Evolutionary conservation across 2,113 vertebrate genomes (phyloP).

Genomic region (Burhinus bistriatus): DNA sequence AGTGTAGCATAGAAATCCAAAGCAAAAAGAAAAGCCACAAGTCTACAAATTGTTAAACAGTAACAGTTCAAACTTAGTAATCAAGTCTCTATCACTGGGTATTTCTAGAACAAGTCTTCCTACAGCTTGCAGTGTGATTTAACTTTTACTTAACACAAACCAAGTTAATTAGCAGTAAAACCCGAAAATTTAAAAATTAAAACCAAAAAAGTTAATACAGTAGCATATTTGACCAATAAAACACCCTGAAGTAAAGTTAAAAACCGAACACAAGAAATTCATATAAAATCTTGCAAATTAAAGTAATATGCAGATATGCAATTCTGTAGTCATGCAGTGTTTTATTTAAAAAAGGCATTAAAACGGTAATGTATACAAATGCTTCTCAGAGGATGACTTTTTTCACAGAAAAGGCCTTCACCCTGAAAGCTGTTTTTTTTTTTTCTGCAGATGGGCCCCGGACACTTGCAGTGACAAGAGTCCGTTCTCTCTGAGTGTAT

Average conservation of each 20-base stretch:
- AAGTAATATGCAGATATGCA: constrained; percentile 74
- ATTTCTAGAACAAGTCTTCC: constrained; percentile 87
- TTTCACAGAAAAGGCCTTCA: neutral
- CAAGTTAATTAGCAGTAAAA: constrained; percentile 79
- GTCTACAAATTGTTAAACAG: constrained; percentile 88
- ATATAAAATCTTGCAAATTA: constrained; percentile 76
- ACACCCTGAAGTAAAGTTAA: constrained; percentile 89
- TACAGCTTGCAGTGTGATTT: constrained; percentile 97
- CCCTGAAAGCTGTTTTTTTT: neutral
- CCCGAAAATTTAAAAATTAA: constrained; percentile 72
- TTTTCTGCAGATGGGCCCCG: neutral
- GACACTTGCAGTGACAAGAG: neutral
- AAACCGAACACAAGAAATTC: constrained; percentile 74
- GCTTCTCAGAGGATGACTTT: constrained; percentile 45
- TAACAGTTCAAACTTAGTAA: constrained; percentile 92
- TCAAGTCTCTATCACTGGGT: constrained; percentile 85
- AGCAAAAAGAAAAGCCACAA: constrained; percentile 88
- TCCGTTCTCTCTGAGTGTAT: neutral
- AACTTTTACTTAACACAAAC: constrained; percentile 87
- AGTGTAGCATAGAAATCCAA: constrained; percentile 95
- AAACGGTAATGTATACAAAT: constrained; percentile 43
- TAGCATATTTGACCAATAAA: constrained; percentile 87
- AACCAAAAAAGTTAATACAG: constrained; percentile 84
- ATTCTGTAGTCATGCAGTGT: constrained; percentile 79
- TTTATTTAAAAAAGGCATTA: constrained; percentile 83